Evolutionary conservation across 2,888 invertebrate genomes (phyloP), one percentile per base, ranked within the genome.

Genomic region (Tenthredo notha): DNA sequence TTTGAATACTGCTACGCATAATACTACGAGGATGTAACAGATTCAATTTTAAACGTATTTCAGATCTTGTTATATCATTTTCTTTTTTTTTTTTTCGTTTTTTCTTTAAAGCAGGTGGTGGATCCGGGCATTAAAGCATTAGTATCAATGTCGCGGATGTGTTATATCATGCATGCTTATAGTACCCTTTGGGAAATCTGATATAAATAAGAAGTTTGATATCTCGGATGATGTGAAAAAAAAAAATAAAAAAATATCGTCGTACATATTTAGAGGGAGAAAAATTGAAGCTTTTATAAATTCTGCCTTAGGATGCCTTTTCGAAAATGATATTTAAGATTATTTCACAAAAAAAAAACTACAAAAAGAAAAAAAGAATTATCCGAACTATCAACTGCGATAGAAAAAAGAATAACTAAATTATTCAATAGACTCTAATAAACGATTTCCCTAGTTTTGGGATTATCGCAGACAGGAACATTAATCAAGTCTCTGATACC

Each of bases 1-100:
- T 83, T 50, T 67, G 67, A 83, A 65, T 70, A 6, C 83, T n/a
- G 67, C 43, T 43, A 83, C 67, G 1, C 65, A 83, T 40, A 83
- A 83, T 40, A 83, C 83, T 7, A 83, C 83, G 0, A 33, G 83
- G 25, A 67, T 83, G 67, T 83, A 67, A n/a, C 2, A 12, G 12
- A 33, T 67, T 25, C 15, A 33, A 33, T 67, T 12, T 67, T 67
- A 18, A 18, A 18, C 33, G 0, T 67, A 33, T 15, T 67, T 33
- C 33, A 10, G 1, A 67, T 67, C 15, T 33, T 33, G 12, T 33
- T 25, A 33, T 9, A 10, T 15, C 12, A 33, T 67, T 18, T 18
- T 67, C 2, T 29, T 33, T 33, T 33, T 33, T 33, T 33, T 33
- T 33, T 33, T 33, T 33, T 29, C 2, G 1, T 33, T 33, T 33